phyloP scores from a whole-genome alignment of 2,888 invertebrate genomes.

The Azorinus chamasolen region DNA sequence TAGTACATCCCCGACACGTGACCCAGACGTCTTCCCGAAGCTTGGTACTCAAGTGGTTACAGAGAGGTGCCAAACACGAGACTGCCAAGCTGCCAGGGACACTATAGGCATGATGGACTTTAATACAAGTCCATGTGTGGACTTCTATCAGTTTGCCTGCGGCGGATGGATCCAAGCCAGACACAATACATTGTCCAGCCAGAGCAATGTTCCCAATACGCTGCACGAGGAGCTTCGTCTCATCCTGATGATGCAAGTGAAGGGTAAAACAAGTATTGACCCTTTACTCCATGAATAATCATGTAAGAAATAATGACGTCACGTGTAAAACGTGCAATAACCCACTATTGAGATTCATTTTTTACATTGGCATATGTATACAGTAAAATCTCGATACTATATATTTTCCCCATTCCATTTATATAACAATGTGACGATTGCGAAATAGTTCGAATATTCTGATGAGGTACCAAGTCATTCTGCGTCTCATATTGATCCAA shows the following conservation, averaged over 20 bases:
- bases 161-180: constrained; percentile 29
- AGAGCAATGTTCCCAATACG: constrained; percentile 20
- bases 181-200: not conserved
- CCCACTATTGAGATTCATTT: too few species aligned
- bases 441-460: too few species aligned
- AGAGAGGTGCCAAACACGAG: not conserved
- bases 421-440: too few species aligned
- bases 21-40: constrained; percentile 5
- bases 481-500: too few species aligned
- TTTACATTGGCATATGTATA: too few species aligned
- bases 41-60: constrained; percentile 4
- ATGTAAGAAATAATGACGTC: too few species aligned
- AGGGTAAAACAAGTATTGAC: too few species aligned
- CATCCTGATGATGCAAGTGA: constrained; percentile 24
- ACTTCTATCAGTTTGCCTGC: constrained; percentile 49
- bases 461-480: too few species aligned
- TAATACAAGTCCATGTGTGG: constrained; percentile 33
- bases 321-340: not conserved
- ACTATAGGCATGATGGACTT: constrained; percentile 32
- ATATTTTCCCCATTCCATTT: too few species aligned
- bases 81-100: constrained; percentile 27
- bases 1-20: constrained; percentile 3
- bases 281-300: too few species aligned
- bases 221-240: constrained; percentile 31
- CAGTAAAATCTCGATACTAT: too few species aligned